Evolutionary conservation across 2,888 invertebrate species (phyloP).

Genomic region (Limnephilus auricula): DNA sequence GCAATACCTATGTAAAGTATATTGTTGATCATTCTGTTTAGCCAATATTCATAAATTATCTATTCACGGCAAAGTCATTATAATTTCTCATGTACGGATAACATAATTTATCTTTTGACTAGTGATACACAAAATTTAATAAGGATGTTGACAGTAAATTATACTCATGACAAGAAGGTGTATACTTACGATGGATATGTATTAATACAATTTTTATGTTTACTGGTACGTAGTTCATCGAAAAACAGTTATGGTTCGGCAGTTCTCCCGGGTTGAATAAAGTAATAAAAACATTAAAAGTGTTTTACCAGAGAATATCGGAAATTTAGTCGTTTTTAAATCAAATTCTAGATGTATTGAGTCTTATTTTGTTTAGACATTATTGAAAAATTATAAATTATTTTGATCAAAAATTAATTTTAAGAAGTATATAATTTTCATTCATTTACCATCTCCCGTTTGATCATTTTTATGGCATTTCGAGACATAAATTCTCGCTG

Average conservation of each 20-base stretch:
- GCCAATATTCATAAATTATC: slow-evolving; percentile 19
- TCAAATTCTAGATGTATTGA: too few relatives aligned
- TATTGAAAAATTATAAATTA: too few relatives aligned
- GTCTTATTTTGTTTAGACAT: too few relatives aligned
- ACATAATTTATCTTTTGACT: background rate
- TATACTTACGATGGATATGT: background rate
- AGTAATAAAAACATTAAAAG: too few relatives aligned
- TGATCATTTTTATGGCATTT: too few relatives aligned
- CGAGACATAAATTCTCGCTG: too few relatives aligned
- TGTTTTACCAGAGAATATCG: too few relatives aligned
- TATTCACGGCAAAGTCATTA: slow-evolving; percentile 12
- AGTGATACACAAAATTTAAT: background rate
- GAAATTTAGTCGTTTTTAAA: too few relatives aligned
- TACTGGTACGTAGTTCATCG: background rate
- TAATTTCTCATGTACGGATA: background rate
- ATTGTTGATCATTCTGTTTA: slow-evolving; percentile 29
- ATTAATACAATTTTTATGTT: background rate
- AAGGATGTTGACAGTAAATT: background rate
- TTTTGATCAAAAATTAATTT: too few relatives aligned
- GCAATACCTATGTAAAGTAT: slow-evolving; percentile 29
- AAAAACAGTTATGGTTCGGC: background rate
- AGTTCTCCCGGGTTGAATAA: background rate
- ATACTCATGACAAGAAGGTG: background rate
- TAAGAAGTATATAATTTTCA: too few relatives aligned
- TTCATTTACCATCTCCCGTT: too few relatives aligned